Evolutionary conservation across 1,140 invertebrate species (phyloP), one percentile per base, ranked within the genome.

Genomic region (Oedothorax gibbosus): DNA sequence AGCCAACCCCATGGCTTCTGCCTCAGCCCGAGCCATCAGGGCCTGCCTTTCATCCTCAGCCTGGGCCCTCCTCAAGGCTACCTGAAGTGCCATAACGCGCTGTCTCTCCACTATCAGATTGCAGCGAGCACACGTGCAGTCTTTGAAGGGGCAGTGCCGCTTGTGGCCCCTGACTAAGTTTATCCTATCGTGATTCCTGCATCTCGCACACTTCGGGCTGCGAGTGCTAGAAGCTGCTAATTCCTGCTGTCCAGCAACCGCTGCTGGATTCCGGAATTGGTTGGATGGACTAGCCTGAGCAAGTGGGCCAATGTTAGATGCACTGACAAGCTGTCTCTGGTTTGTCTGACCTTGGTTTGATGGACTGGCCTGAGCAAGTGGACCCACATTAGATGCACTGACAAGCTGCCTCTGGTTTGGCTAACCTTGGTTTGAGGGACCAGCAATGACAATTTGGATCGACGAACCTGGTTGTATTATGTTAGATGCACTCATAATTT

Each of bases 161-260:
- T 92, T 92, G 87, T 92, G 92, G 7, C 92, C 92, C 87, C 92
- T 92, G 5, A 92, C 79, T 18, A 66, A 83, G 18, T 73, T 73
- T 12, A 50, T 78, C 20, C 84, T 80, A 79, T 73, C 64, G 64
- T 87, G 86, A 72, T 87, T 87, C 64, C 87, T 60, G 76, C 87
- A 87, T 50, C 91, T 88, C 15, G 91, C 91, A 86, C 91, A 91
- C 87, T 91, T 91, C 10, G 91, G 91, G 79, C 90, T 86, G 3
- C 89, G 87, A 5, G 89, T 89, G 35, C 81, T 50, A 8, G 88
- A 15, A n/a, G 72, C 79, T 5, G 68, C 76, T 7, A 60, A 60
- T 5, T 62, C 56, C 51, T 62, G 77, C 77, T 65, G 62, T 21
- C 60, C 10, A 54, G 49, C 6, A 6, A 8, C 35, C 7, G 5